A percentile compares a stretch with the other conserved stretches of the same genome.
These are phyloP conservation scores for Falco naumanni DNA, from an alignment of 2,797 vertebrate genomes.

Conservation along the genomic window DNA sequence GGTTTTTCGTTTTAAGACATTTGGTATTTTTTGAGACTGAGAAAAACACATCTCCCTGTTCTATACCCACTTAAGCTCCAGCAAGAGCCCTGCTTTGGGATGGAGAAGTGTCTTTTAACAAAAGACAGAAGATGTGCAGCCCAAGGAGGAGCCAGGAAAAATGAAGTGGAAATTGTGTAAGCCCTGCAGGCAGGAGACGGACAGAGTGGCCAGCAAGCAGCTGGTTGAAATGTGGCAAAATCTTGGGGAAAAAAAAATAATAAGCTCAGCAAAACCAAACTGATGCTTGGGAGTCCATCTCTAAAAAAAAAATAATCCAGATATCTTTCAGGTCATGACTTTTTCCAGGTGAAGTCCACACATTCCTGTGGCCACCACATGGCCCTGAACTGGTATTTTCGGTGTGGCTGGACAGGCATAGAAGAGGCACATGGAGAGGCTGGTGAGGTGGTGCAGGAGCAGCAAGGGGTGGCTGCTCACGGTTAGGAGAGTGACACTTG, in stretches of 20 bases:
- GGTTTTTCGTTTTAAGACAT: background rate
- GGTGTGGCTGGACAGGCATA: background rate
- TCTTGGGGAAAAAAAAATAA: background rate
- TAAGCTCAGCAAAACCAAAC: background rate
- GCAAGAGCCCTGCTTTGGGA: background rate
- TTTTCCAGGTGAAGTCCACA: background rate
- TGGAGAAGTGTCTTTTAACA: background rate
- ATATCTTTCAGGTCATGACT: background rate
- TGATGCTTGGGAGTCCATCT: background rate
- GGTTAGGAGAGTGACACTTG: background rate
- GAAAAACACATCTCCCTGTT: background rate
- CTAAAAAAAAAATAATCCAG: background rate
- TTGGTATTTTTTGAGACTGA: background rate
- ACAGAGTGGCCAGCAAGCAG: background rate
- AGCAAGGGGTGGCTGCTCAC: background rate
- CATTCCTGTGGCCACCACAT: no score
- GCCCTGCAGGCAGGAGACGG: background rate
- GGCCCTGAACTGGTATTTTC: accelerated
- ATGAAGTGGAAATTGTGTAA: background rate
- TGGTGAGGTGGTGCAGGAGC: background rate
- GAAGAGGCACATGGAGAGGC: accelerated
- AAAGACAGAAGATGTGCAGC: background rate
- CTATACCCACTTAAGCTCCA: background rate
- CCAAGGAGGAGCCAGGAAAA: background rate
- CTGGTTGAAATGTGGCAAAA: background rate